Base-by-base conservation (phyloP, 2,113 vertebrate genomes). In the Halichoeres trimaculatus region DNA sequence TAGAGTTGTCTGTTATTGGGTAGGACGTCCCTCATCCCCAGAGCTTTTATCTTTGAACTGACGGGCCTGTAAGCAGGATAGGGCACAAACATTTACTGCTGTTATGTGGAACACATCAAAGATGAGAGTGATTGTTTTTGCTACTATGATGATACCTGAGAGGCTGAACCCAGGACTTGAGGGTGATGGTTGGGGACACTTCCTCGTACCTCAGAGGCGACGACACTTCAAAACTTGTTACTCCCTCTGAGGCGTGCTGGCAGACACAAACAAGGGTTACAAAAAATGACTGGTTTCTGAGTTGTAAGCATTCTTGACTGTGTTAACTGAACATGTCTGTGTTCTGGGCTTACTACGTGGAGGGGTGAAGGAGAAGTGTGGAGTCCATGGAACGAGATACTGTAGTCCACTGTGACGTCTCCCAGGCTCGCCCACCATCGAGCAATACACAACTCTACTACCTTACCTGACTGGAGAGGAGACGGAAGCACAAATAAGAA, bases 341-440 rank as follows among this genome's bases (percentile, higher is more conserved):
- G 10, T 38, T 11, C 14, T 47, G 24, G 57, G 94, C 96, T 97
- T 90, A 99, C 97, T 83, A 99, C 96, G 80, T 98, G 97, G 77
- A 99, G 82, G 4, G 97, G 96, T 63, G 95, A 95, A n/a, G 97
- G 93, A 54, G 91, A 94, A 67, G 94, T 95, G 59, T 86, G 85
- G 24, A 99, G 94, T 7, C 98, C 98, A 47, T 98, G 98, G 85
- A 99, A 99, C 5, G 96, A 96, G 90, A 99, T 83, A 17, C 89
- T 95, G 85, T 99, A 99, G 82, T 96, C 96, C 74, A 99, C 95
- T 4, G 91, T 95, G 82, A 99, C 98, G 3, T 99, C 97, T 1
- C 96, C 98, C 57, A 99, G 92, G 88, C 97, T 99, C 52, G 98
- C 98, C 98, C 98, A 99, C 98, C 98, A 99, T 5, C 98, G 97